Evolutionary conservation across 2,113 vertebrate species (phyloP), one percentile per base, ranked within the genome.

Genomic region (Thymallus thymallus): DNA sequence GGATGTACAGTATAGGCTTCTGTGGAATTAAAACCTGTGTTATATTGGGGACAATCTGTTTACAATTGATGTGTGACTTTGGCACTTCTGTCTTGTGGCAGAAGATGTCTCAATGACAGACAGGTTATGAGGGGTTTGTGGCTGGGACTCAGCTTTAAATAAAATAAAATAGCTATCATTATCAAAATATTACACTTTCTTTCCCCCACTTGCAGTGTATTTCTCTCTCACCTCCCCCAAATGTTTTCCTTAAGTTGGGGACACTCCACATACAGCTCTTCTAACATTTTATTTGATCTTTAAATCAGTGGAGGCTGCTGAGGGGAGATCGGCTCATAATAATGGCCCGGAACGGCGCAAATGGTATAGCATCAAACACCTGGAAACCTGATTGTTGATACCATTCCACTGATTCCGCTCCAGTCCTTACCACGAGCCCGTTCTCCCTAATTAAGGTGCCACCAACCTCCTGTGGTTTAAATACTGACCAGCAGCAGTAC

Each of bases 401-500:
- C 9, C 35, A 41, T 41, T 41, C 35, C 35, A 41, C 35, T 12
- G 35, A 41, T 41, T 41, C 2, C 35, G 2, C 35, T 41, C 35
- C 35, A 41, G 35, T 10, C 35, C 10, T 41, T 41, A 41, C 35
- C 35, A 41, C 35, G 9, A 41, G 35, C 9, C 35, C 2, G 2
- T 41, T 2, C 9, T 41, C 35, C 35, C 35, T 9, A 41, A 41
- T 10, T 5, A 41, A 41, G 35, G 35, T 41, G 35, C 7, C 35
- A 41, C 35, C 35, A 41, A 41, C 35, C 9, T 41, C 35, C 35
- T 41, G 35, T 41, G 7, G 2, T 41, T 41, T 41, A 41, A 41
- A 76, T 81, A 85, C 86, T 88, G 88, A 88, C 88, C 88, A 88
- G 88, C 89, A 90, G 90, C 76, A 75, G 46, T 88, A 80, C 69